These are phyloP conservation scores for Heliopora coerulea DNA, from an alignment of 92 coral and sea anemone genomes.

Conservation along the genomic window DNA sequence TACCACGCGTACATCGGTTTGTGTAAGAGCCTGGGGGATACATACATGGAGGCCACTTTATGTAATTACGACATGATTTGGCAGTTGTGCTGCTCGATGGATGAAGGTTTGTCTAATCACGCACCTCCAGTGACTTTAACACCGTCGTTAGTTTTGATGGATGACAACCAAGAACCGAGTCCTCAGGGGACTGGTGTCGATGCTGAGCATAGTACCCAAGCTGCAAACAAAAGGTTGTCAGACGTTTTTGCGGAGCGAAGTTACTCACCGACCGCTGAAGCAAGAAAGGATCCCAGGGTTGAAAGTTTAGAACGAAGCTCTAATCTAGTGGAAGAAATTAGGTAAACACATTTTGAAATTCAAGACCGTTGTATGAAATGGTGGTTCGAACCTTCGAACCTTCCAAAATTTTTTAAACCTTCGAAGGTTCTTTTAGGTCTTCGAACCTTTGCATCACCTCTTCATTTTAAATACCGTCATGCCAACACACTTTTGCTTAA, in stretches of 20 bases:
- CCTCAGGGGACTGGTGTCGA: neutral
- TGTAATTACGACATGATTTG: conserved; percentile 88
- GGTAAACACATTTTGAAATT: conserved; percentile 5
- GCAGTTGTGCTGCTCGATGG: conserved; percentile 91
- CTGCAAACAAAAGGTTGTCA: neutral
- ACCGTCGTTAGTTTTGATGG: conserved; percentile 16
- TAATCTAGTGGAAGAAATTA: neutral
- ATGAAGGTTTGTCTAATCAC: conserved; percentile 51
- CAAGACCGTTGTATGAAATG: no score
- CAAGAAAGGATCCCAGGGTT: conserved; percentile 4
- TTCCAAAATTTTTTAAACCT: neutral
- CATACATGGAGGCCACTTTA: conserved; percentile 77
- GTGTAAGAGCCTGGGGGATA: conserved; percentile 92
- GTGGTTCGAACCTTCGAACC: no score
- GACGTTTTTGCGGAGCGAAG: conserved; percentile 22
- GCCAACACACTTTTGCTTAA: neutral
- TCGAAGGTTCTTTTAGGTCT: neutral
- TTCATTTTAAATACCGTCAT: no score
- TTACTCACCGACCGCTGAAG: conserved; percentile 4
- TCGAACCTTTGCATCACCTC: no score
- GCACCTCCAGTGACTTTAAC: conserved; percentile 48
- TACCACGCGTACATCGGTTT: conserved; percentile 83
- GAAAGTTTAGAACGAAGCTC: conserved; percentile 9
- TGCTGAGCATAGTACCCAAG: conserved; percentile 37
- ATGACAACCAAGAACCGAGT: conserved; percentile 9